Conservation (phyloP, 2,797 vertebrate genomes). For the Parotocinclus haroldoi region DNA sequence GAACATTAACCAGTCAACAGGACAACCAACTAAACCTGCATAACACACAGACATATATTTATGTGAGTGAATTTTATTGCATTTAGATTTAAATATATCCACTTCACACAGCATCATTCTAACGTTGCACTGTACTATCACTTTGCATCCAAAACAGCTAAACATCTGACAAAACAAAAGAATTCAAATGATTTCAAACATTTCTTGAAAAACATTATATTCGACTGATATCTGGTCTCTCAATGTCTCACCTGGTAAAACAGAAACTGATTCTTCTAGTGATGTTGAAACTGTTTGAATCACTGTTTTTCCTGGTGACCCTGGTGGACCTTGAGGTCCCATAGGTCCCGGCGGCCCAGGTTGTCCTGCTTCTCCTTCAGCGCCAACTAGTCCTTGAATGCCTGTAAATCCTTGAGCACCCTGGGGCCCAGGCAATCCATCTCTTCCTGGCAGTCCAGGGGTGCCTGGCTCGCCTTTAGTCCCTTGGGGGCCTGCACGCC, state of each 20-base stretch:
- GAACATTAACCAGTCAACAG: slow-evolving; percentile 80
- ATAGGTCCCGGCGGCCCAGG: slow-evolving; percentile 81
- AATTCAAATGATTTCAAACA: too few relatives aligned
- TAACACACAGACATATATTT: slow-evolving; percentile 19
- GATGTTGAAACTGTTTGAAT: not conserved
- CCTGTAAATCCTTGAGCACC: slow-evolving; percentile 85
- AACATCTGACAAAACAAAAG: too few relatives aligned
- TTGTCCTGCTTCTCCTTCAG: slow-evolving; percentile 80
- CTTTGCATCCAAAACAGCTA: too few relatives aligned
- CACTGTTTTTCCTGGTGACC: slow-evolving; percentile 66
- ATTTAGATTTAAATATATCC: not conserved
- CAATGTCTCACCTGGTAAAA: slow-evolving; percentile 18
- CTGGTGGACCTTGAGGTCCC: slow-evolving; percentile 80
- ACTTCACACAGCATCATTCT: too few relatives aligned
- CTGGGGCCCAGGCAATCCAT: slow-evolving; percentile 80
- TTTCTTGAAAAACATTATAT: too few relatives aligned
- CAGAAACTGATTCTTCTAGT: not conserved
- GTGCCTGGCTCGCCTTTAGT: slow-evolving; percentile 84
- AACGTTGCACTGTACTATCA: too few relatives aligned
- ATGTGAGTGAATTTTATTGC: not conserved
- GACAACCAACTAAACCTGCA: slow-evolving; percentile 72
- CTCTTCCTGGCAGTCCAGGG: slow-evolving; percentile 82
- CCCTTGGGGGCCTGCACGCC: slow-evolving; percentile 84
- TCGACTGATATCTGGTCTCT: not conserved
- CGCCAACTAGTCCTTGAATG: slow-evolving; percentile 80